A percentile compares a stretch with the other conserved stretches of the same genome.
These are phyloP conservation scores for Intellagama lesueurii DNA, from an alignment of 2,797 vertebrate species.

Conservation along the genomic window DNA sequence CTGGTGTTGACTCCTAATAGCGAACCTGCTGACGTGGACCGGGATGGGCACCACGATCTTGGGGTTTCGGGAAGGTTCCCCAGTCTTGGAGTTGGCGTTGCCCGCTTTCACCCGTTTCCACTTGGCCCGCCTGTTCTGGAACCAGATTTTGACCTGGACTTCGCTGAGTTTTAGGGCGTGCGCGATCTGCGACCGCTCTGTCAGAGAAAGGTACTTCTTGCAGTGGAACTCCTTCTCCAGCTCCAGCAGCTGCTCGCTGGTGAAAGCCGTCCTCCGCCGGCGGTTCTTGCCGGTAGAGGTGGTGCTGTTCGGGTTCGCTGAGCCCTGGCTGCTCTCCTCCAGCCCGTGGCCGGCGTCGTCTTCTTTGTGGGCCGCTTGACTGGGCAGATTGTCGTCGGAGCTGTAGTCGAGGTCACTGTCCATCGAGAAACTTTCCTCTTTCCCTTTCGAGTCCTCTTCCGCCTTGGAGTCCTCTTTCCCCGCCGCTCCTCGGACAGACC, in stretches of 20 bases:
- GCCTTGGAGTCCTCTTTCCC: conserved; percentile 87
- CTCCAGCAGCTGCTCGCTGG: conserved; percentile 97
- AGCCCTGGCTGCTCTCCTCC: conserved; percentile 80
- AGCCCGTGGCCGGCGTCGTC: conserved; percentile 83
- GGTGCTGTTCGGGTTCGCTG: conserved; percentile 72
- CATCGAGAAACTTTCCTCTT: conserved; percentile 94
- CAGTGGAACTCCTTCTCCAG: conserved; percentile 98
- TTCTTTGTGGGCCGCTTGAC: conserved; percentile 82
- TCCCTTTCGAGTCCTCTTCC: conserved; percentile 88
- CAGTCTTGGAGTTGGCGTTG: conserved; percentile 96
- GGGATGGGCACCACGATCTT: conserved; percentile 98
- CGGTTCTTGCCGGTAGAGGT: conserved; percentile 91
- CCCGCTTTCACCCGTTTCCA: conserved; percentile 98
- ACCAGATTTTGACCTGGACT: conserved; percentile 99
- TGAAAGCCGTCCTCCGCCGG: conserved; percentile 94
- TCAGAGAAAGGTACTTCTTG: conserved; percentile 98
- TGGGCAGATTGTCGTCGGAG: conserved; percentile 92
- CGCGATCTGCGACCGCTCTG: conserved; percentile 97
- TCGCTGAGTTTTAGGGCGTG: conserved; percentile 98
- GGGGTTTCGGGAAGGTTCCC: conserved; percentile 96
- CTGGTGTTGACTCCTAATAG: conserved; percentile 97
- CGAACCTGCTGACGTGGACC: conserved; percentile 97
- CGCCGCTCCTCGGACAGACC: conserved; percentile 77
- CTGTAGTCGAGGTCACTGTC: conserved; percentile 98
- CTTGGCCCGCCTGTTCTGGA: conserved; percentile 97